These are phyloP conservation scores for Mylabris sibirica DNA, from an alignment of 2,888 invertebrate species.

Conservation along the genomic window DNA sequence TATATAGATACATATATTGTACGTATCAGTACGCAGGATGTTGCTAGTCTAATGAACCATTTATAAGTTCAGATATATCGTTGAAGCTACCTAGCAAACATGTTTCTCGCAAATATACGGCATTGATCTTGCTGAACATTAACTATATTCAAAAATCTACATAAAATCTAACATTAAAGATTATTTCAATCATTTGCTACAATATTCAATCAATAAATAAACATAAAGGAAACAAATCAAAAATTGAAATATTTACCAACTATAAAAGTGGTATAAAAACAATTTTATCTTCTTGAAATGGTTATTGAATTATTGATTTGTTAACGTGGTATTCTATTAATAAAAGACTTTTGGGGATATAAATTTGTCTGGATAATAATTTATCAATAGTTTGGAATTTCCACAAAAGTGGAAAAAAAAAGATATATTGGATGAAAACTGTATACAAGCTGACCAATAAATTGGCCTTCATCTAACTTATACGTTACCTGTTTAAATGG, in stretches of 20 bases:
- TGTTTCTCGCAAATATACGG: slow-evolving; percentile 31
- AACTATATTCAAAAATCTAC: slow-evolving; percentile 3
- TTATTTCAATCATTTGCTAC: not conserved
- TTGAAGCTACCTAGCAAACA: slow-evolving; percentile 29
- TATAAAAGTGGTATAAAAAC: not conserved
- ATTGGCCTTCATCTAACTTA: too few species aligned
- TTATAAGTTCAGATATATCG: slow-evolving; percentile 35
- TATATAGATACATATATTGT: slow-evolving; percentile 18
- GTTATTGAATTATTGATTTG: slow-evolving; percentile 8
- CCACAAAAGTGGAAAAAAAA: not conserved
- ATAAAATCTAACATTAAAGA: slow-evolving; percentile 12
- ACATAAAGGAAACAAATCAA: not conserved
- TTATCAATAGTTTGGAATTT: slow-evolving; percentile 1
- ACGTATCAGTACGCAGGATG: slow-evolving; percentile 35
- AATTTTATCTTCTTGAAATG: not conserved
- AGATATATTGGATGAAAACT: not conserved
- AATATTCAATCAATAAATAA: not conserved
- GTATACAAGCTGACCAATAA: not conserved
- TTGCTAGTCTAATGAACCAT: slow-evolving; percentile 36
- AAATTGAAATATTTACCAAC: not conserved
- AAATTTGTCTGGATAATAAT: not conserved
- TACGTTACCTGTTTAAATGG: not conserved
- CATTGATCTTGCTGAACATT: not conserved
- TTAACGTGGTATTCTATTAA: slow-evolving; percentile 1
- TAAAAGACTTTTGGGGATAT: not conserved